Conservation (phyloP, 64 coral and sea anemone species). For the Porites lutea region DNA sequence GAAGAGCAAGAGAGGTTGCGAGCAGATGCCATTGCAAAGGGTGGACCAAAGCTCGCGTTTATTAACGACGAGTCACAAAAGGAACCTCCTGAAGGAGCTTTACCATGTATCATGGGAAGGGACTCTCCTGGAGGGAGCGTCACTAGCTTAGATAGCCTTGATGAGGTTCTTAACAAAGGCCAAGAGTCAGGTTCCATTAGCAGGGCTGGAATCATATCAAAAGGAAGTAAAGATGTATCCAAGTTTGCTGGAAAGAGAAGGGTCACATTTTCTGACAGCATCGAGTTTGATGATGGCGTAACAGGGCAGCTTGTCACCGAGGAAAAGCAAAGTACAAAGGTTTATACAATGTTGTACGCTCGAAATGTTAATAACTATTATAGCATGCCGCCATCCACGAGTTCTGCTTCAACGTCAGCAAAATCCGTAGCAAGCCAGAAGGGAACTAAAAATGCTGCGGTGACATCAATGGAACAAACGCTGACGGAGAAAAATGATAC, state of each 20-base stretch:
- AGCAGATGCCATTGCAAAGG: conserved; percentile 74
- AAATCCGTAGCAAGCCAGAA: background rate
- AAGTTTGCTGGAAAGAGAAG: conserved; percentile 72
- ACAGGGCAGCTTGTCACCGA: conserved; percentile 89
- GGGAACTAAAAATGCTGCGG: background rate
- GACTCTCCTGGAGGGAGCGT: conserved; percentile 88
- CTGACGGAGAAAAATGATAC: background rate
- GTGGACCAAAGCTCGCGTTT: conserved; percentile 85
- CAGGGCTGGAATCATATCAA: conserved; percentile 79
- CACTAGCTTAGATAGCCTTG: conserved; percentile 93
- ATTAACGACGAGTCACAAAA: conserved; percentile 55
- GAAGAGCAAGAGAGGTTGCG: conserved; percentile 83
- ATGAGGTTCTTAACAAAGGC: conserved; percentile 57
- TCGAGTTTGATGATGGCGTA: conserved; percentile 96
- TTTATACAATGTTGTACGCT: conserved; percentile 79
- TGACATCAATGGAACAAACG: background rate
- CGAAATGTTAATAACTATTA: conserved; percentile 42
- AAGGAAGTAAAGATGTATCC: conserved; percentile 5
- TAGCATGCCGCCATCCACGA: background rate
- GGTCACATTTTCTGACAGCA: conserved; percentile 97
- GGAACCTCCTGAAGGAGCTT: conserved; percentile 75
- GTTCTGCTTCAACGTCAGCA: background rate
- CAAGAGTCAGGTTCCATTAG: background rate
- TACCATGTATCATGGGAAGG: conserved; percentile 85
- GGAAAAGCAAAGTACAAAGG: conserved; percentile 85